Percentiles rank a stretch among this genome's conserved stretches.
Evolutionary conservation across 2,888 invertebrate species (phyloP).

Genomic region (Brachylomia viminalis): DNA sequence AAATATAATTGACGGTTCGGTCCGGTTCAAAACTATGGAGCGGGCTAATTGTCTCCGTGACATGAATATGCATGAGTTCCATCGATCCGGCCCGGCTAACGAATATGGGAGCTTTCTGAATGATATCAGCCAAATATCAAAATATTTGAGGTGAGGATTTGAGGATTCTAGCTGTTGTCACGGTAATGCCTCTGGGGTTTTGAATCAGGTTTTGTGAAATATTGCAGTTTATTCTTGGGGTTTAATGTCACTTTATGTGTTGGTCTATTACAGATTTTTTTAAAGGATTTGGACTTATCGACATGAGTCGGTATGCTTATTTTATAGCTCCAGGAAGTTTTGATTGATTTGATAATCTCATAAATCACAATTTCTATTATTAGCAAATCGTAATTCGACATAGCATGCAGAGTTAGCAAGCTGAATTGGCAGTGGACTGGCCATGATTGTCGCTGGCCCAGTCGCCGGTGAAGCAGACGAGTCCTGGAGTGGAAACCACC

Average conservation of each 20-base stretch:
- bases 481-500: neutral
- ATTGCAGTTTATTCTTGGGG: slow-evolving; percentile 7
- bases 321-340: neutral
- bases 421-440: neutral
- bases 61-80: slow-evolving; percentile 84
- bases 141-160: slow-evolving; percentile 63
- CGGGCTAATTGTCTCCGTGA: slow-evolving; percentile 83
- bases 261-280: neutral
- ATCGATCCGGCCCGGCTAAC: slow-evolving; percentile 74
- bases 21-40: slow-evolving; percentile 73
- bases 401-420: neutral
- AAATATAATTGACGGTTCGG: slow-evolving; percentile 84
- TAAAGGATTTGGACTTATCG: no score
- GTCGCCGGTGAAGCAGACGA: neutral
- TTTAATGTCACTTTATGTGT: neutral
- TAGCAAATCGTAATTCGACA: neutral
- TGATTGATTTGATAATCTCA: neutral
- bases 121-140: slow-evolving; percentile 65
- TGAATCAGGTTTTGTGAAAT: slow-evolving; percentile 12
- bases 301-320: neutral
- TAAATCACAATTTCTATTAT: neutral
- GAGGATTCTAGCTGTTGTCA: slow-evolving; percentile 41
- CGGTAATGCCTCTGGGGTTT: slow-evolving; percentile 33
- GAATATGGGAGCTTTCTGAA: slow-evolving; percentile 68
- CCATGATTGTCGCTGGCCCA: neutral